phyloP scores from a whole-genome alignment of 2,888 invertebrate species.

The Conops quadrifasciatus region DNA sequence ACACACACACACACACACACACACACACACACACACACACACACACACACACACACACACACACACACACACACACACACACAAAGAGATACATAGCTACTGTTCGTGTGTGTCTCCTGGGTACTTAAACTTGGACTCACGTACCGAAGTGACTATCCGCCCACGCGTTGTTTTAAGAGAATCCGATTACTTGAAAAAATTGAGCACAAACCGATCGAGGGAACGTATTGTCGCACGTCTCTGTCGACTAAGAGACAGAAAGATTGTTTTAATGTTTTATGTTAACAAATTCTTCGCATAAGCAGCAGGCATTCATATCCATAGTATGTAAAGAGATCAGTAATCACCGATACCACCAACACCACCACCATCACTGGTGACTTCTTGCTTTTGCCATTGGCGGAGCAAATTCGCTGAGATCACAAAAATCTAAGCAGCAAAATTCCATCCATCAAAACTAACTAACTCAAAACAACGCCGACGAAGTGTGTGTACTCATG shows the following conservation, averaged over 20 bases:
- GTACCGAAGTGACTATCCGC: no score
- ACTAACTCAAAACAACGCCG: not conserved
- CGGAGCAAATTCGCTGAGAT: conserved; percentile 12
- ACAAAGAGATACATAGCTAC: no score
- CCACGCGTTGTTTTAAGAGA: conserved; percentile 17
- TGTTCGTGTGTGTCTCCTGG: no score
- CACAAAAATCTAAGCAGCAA: conserved; percentile 25
- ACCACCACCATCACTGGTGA: not conserved
- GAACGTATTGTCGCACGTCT: not conserved
- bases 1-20: not conserved
- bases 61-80: conserved; percentile 1
- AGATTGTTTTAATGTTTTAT: not conserved
- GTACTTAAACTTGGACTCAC: no score
- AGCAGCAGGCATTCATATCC: no score
- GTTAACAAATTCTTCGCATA: not conserved
- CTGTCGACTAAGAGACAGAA: conserved; percentile 3
- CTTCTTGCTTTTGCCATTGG: no score
- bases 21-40: not conserved
- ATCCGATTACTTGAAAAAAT: conserved; percentile 15
- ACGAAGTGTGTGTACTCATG: not conserved
- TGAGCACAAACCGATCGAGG: not conserved
- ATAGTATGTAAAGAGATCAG: no score
- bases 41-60: not conserved
- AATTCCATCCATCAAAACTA: conserved; percentile 32
- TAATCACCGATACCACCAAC: conserved; percentile 17